Evolutionary conservation across 2,113 vertebrate species (phyloP).

Genomic region (Sinocyclocheilus anshuiensis): DNA sequence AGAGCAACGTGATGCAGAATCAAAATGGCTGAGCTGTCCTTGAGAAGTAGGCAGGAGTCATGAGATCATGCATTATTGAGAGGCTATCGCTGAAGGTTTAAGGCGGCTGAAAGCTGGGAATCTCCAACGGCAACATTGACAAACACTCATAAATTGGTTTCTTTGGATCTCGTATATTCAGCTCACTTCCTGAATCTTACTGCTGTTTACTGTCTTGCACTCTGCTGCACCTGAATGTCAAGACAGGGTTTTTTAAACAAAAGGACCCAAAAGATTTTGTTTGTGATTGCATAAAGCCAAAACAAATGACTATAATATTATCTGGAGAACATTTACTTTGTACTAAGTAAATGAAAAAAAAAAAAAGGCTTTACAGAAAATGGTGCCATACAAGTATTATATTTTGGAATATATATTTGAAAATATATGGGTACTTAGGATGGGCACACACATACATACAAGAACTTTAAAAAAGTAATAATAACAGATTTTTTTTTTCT

Average conservation of each 20-base stretch:
- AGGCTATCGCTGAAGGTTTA: conserved; percentile 31
- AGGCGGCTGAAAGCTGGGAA: conserved; percentile 14
- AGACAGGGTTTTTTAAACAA: not conserved
- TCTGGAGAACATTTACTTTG: no score
- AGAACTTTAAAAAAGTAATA: no score
- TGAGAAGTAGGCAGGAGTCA: conserved; percentile 33
- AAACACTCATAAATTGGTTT: conserved; percentile 11
- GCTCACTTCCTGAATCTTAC: not conserved
- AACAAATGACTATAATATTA: no score
- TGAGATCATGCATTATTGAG: conserved; percentile 52
- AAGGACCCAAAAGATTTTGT: not conserved
- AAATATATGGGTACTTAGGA: no score
- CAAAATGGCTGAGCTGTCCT: conserved; percentile 45
- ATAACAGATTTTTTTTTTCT: no score
- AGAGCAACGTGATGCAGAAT: conserved; percentile 1
- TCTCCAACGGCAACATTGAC: not conserved
- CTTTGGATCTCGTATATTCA: conserved; percentile 14
- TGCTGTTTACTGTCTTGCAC: not conserved
- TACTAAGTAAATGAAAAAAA: no score
- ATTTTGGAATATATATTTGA: no score
- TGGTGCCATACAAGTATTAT: no score
- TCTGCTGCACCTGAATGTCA: not conserved
- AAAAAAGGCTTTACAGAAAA: no score
- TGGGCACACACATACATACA: no score
- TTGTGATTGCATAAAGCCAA: not conserved